phyloP scores from a whole-genome alignment of 2,888 invertebrate species.

The Ophion slaviceki region DNA sequence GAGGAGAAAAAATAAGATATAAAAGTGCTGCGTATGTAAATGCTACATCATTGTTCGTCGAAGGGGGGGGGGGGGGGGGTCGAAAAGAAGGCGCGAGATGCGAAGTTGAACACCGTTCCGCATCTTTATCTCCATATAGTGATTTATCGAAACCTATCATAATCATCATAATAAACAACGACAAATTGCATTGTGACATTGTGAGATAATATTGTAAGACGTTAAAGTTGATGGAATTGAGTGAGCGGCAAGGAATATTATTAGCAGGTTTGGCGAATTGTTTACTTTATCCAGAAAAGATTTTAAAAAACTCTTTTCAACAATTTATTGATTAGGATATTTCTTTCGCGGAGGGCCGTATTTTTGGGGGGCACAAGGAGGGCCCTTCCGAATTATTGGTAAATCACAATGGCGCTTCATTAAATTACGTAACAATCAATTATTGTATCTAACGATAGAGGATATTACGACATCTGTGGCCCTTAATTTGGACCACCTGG shows the following conservation, averaged over 20 bases:
- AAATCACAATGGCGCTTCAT: too few species aligned
- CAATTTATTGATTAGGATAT: too few species aligned
- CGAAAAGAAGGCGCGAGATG: neutral
- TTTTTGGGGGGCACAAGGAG: too few species aligned
- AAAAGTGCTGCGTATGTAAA: conserved; percentile 17
- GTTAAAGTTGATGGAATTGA: neutral
- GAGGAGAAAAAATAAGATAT: conserved; percentile 11
- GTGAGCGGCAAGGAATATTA: neutral
- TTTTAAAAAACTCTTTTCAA: too few species aligned
- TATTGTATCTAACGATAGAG: too few species aligned
- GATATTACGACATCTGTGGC: too few species aligned
- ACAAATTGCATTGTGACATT: conserved; percentile 1
- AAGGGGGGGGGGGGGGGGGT: conserved; percentile 3
- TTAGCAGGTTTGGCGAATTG: neutral
- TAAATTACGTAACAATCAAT: too few species aligned
- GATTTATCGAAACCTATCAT: conserved; percentile 2
- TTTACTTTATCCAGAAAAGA: too few species aligned
- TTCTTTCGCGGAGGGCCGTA: too few species aligned
- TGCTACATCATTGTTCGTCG: conserved; percentile 40
- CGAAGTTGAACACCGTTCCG: conserved; percentile 13
- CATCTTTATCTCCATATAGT: neutral
- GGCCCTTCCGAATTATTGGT: too few species aligned
- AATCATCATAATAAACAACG: neutral
- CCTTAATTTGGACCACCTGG: too few species aligned
- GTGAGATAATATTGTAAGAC: conserved; percentile 5